Base-by-base conservation (phyloP, 2,797 vertebrate genomes). In the Melopsittacus undulatus region DNA sequence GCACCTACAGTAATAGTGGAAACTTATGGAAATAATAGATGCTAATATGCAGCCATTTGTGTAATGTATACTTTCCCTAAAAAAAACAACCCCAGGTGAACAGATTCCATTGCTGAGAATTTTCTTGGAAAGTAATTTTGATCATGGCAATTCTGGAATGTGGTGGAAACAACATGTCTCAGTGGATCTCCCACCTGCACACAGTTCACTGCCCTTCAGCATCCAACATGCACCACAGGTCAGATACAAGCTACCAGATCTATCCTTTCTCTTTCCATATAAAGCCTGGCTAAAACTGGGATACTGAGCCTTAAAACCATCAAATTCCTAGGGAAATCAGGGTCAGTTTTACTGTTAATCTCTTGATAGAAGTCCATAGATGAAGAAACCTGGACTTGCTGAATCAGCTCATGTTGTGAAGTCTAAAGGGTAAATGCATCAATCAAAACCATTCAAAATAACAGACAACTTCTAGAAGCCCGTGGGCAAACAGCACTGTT, bases 331-430 rank as follows among this genome's bases (percentile, higher is more conserved):
- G 29, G 59, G 36, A 92, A 88, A 86, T 12, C 56, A 76, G 40
- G 74, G n/a, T 75, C 52, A 90, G 46, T 57, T 88, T 94, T 54
- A 74, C 30, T 66, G n/a, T 46, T 75, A 87, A 74, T 66, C 84
- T 78, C 63, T 62, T 66, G 62, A 78, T 46, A 74, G 36, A 89
- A 91, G 76, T 49, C 67, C 11, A 1, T 12, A 54, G 80, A 63
- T 91, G 61, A 92, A 89, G 75, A 93, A 77, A 82, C 46, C 52
- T 56, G 78, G 64, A n/a, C 78, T 64, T 90, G 90, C 86, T 94
- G 80, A 87, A 74, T 78, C 80, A 86, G 72, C 51, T 61, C 67
- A 32, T 18, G 16, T 66, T 80, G 74, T 90, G 40, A 90, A 91
- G 83, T 77, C 86, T 83, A 83, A 92, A 95, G 80, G 61, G 61